Conservation (phyloP, 2,797 vertebrate genomes). For the Galaxias olidus region DNA sequence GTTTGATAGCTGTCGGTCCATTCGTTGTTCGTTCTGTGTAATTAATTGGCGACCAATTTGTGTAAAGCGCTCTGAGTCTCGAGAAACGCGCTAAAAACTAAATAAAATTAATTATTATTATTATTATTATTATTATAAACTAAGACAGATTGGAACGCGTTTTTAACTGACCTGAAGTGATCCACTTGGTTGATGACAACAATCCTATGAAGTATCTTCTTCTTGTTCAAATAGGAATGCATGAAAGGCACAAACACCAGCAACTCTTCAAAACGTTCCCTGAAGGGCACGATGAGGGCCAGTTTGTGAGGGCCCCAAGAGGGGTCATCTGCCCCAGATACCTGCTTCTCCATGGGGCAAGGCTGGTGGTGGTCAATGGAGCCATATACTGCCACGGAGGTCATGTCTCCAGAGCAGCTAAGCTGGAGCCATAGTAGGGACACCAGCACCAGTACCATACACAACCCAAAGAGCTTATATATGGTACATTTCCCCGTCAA, state of each 20-base stretch:
- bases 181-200: conserved; percentile 94
- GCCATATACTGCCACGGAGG: conserved; percentile 33
- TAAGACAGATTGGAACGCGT: not conserved
- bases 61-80: too few species aligned
- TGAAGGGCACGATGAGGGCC: conserved; percentile 89
- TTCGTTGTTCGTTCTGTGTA: too few species aligned
- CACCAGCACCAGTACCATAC: conserved; percentile 82
- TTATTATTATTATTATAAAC: too few species aligned
- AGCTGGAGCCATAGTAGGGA: conserved; percentile 95
- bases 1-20: too few species aligned
- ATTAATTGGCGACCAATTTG: too few species aligned
- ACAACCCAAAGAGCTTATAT: conserved; percentile 88
- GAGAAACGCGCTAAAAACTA: too few species aligned
- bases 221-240: conserved; percentile 88
- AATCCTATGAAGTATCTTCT: conserved; percentile 91
- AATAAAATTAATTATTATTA: too few species aligned
- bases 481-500: conserved; percentile 79
- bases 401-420: conserved; percentile 85
- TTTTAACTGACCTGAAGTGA: conserved; percentile 84
- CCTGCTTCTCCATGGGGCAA: conserved; percentile 68
- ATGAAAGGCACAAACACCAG: conserved; percentile 92
- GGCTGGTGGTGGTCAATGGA: conserved; percentile 54
- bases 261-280: conserved; percentile 96
- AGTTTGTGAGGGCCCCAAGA: conserved; percentile 91
- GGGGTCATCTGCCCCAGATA: conserved; percentile 65